A percentile compares a stretch with the other conserved stretches of the same genome.
These are phyloP conservation scores for Drosophila watanabei DNA, from an alignment of 1,140 invertebrate genomes.

Conservation along the genomic window DNA sequence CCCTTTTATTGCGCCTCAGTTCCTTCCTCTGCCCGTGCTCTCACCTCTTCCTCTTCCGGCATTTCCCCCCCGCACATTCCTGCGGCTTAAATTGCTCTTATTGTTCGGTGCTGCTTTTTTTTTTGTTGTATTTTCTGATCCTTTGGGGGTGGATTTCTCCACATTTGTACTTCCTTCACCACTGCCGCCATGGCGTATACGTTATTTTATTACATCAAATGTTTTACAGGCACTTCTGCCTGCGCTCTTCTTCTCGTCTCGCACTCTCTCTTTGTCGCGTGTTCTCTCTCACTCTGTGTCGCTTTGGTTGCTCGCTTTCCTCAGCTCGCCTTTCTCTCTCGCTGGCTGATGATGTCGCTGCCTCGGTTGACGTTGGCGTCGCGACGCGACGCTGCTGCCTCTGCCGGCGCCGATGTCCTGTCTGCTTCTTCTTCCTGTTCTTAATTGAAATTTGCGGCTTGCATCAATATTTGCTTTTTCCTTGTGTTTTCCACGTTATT, in stretches of 20 bases:
- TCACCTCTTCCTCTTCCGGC: conserved; percentile 52
- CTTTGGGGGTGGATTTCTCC: conserved; percentile 23
- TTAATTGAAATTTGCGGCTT: conserved; percentile 85
- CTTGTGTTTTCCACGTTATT: conserved; percentile 85
- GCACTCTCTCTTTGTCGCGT: not conserved
- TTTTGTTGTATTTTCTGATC: conserved; percentile 17
- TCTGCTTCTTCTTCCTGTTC: conserved; percentile 79
- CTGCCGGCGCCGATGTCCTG: conserved; percentile 41
- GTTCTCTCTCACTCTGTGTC: not conserved
- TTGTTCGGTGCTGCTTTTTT: conserved; percentile 48
- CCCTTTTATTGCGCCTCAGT: conserved; percentile 59
- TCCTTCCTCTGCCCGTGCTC: conserved; percentile 50
- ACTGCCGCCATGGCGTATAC: conserved; percentile 70
- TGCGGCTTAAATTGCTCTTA: conserved; percentile 82
- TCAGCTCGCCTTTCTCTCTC: conserved; percentile 31
- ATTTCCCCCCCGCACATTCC: conserved; percentile 62
- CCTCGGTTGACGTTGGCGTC: conserved; percentile 21
- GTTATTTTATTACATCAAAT: conserved; percentile 84
- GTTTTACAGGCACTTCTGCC: conserved; percentile 69
- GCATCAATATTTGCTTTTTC: conserved; percentile 85
- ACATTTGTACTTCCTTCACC: conserved; percentile 20
- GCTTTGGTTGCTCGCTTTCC: conserved; percentile 17
- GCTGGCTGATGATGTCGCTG: conserved; percentile 24
- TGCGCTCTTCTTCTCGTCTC: conserved; percentile 26
- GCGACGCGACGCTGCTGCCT: conserved; percentile 36